Conservation (phyloP, 53 echinoderm and acorn worm genomes). For the Holothuria scabra region DNA sequence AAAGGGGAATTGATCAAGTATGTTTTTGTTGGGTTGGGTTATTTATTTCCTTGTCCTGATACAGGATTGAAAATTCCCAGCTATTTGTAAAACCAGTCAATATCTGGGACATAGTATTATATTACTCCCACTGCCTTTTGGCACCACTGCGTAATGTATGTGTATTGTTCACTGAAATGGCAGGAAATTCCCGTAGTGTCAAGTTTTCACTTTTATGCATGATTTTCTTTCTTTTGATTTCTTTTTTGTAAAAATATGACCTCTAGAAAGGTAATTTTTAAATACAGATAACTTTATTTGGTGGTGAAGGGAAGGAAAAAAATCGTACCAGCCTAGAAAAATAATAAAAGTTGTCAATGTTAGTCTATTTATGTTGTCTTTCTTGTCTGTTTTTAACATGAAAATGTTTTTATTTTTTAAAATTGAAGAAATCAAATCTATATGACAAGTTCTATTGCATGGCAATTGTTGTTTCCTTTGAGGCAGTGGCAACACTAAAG, state of each 20-base stretch:
- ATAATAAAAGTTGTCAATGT: constrained; percentile 1
- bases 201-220: background rate
- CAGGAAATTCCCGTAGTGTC: too few relatives aligned
- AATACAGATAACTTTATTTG: background rate
- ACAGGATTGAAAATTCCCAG: background rate
- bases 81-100: background rate
- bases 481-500: too few relatives aligned
- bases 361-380: background rate
- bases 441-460: too few relatives aligned
- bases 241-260: background rate
- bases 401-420: background rate
- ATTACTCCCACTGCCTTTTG: too few relatives aligned
- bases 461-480: too few relatives aligned
- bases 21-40: too few relatives aligned
- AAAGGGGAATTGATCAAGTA: too few relatives aligned
- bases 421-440: background rate
- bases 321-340: constrained; percentile 20
- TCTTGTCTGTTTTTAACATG: background rate
- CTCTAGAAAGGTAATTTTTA: background rate
- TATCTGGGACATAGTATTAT: too few relatives aligned
- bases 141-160: too few relatives aligned
- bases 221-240: background rate
- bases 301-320: constrained; percentile 13
- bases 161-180: too few relatives aligned
- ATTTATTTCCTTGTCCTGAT: too few relatives aligned